Conservation (phyloP, 2,797 vertebrate species). For the Oryzias dopingdopingensis region DNA sequence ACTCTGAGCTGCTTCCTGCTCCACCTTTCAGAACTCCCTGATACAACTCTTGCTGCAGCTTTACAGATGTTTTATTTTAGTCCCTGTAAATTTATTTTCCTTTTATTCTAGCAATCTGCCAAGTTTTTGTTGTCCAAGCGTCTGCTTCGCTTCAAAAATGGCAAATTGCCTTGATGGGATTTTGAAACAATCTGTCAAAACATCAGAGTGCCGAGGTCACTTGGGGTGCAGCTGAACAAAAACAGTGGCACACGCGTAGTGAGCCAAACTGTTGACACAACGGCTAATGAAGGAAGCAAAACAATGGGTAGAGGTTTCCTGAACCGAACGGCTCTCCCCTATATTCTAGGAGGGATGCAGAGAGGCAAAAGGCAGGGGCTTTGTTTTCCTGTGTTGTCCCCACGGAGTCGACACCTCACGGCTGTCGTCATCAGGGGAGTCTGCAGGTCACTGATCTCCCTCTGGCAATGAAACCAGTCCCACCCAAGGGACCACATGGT, state of each 20-base stretch:
- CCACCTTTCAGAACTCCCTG: constrained; percentile 57
- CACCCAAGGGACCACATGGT: constrained; percentile 65
- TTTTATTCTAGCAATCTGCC: constrained; percentile 44
- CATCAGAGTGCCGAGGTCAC: constrained; percentile 72
- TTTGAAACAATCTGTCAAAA: constrained; percentile 82
- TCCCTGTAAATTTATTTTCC: constrained; percentile 57
- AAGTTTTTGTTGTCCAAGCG: constrained; percentile 51
- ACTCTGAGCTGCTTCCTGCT: constrained; percentile 41
- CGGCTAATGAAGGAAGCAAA: constrained; percentile 82
- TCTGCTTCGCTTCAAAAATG: constrained; percentile 50
- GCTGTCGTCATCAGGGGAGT: constrained; percentile 79
- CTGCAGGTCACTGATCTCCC: constrained; percentile 64
- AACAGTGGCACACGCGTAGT: constrained; percentile 79
- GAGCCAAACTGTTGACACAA: constrained; percentile 76
- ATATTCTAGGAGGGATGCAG: constrained; percentile 63
- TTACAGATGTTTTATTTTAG: constrained; percentile 71
- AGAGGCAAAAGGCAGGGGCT: constrained; percentile 58
- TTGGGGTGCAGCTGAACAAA: constrained; percentile 67
- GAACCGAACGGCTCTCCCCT: constrained; percentile 43
- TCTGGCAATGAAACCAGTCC: constrained; percentile 63
- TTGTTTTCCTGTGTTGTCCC: constrained; percentile 76
- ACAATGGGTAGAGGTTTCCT: constrained; percentile 83
- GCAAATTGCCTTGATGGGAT: constrained; percentile 69
- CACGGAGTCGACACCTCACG: constrained; percentile 45
- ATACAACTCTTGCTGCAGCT: constrained; percentile 43